Base-by-base conservation (phyloP, 1,140 invertebrate species). In the Drosophila navojoa region DNA sequence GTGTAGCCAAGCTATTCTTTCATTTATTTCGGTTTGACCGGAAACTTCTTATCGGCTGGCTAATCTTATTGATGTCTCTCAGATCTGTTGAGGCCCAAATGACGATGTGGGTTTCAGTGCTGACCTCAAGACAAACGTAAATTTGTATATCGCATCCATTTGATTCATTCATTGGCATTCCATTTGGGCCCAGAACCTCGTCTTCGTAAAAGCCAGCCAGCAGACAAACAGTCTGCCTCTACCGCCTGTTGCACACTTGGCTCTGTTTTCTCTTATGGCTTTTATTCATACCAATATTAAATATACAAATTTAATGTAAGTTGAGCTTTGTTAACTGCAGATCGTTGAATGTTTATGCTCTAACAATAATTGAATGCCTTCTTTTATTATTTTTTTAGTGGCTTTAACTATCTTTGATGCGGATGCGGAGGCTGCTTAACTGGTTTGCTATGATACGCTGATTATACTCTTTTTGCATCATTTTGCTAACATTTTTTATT, bases 41-140 rank as follows among this genome's bases (percentile, higher is more conserved):
- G 81, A 85, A 85, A 85, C 81, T 78, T 71, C 70, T 85, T 85
- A 85, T 85, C 81, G 81, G 70, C 49, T 79, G 78, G 81, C 69
- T 81, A 76, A 85, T 85, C 82, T 79, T 62, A 79, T 87, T 81
- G 75, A 87, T 81, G 77, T 81, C 81, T 86, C 71, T 76, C 32
- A 32, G 71, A 82, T 84, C 73, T 76, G 55, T 45, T 66, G 49
- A 69, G 62, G 60, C 67, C 59, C 76, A 76, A 86, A 81, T 76
- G 67, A 76, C 81, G 68, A 87, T 86, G 79, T 66, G 73, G 71
- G 74, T 53, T 81, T 67, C 32, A 77, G 87, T 79, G 81, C 76
- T 60, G 52, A 67, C 71, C 77, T 76, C 72, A 78, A 86, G 64
- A 72, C 71, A 75, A 79, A 71, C 76, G 55, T 79, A 71, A 71